These are phyloP conservation scores for Eristalis intricaria DNA, from an alignment of 2,888 invertebrate genomes.

Conservation along the genomic window DNA sequence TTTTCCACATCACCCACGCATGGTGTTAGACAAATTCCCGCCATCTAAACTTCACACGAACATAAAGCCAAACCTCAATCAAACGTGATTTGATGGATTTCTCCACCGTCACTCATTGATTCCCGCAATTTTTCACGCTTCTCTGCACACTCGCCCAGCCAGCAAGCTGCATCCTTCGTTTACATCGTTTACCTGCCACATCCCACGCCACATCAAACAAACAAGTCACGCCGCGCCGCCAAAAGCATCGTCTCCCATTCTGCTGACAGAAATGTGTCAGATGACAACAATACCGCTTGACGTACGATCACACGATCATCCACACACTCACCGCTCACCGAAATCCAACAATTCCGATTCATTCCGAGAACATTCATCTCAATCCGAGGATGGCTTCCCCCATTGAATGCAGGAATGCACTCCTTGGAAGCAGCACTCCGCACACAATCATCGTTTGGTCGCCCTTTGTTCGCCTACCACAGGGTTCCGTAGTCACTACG, in stretches of 20 bases:
- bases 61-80: constrained; percentile 2
- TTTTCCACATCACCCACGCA: neutral
- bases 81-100: constrained; percentile 35
- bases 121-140: constrained; percentile 28
- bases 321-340: constrained; percentile 18
- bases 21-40: neutral
- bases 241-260: constrained; percentile 47
- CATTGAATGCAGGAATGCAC: constrained; percentile 1
- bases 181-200: constrained; percentile 5
- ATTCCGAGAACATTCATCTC: neutral
- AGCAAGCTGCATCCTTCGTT: neutral
- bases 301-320: constrained; percentile 4
- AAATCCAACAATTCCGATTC: constrained; percentile 24
- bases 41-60: neutral
- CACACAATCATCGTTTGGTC: constrained; percentile 36
- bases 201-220: neutral
- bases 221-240: neutral
- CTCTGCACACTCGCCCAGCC: constrained; percentile 14
- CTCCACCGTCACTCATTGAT: constrained; percentile 38
- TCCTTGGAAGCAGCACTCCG: constrained; percentile 29
- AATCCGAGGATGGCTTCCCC: constrained; percentile 20
- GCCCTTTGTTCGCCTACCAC: constrained; percentile 44
- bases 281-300: constrained; percentile 34
- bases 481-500: constrained; percentile 3
- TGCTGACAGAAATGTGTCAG: constrained; percentile 62